Conservation (phyloP, 2,888 invertebrate species). For the Zaprionus obscuricornis region DNA sequence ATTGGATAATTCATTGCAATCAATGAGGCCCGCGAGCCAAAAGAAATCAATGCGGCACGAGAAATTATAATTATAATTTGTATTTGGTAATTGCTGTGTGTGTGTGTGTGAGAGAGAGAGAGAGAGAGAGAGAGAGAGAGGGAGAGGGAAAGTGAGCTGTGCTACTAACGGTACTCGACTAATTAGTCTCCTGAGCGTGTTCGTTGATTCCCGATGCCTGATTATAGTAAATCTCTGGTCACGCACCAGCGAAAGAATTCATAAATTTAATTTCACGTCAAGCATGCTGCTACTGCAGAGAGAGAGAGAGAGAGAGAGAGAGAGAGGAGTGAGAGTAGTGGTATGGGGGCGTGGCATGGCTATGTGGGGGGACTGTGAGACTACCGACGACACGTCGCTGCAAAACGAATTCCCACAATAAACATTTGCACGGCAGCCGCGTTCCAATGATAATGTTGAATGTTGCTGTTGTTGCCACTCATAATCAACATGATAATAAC, state of each 20-base stretch:
- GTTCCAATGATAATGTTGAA: constrained; percentile 57
- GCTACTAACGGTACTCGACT: constrained; percentile 48
- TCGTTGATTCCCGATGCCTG: constrained; percentile 74
- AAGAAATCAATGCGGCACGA: constrained; percentile 59
- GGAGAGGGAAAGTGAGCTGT: constrained; percentile 1
- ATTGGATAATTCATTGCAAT: constrained; percentile 48
- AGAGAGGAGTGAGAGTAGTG: background rate
- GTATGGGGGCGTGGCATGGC: background rate
- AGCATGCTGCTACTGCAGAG: background rate
- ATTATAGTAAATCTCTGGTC: constrained; percentile 78
- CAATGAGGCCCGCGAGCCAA: constrained; percentile 36
- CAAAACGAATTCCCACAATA: constrained; percentile 72
- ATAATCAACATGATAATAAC: constrained; percentile 18
- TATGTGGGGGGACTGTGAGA: constrained; percentile 3
- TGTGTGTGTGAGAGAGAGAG: background rate
- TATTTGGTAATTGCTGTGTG: constrained; percentile 39
- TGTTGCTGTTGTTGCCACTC: constrained; percentile 5
- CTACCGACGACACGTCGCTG: constrained; percentile 54
- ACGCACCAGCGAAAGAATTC: constrained; percentile 76
- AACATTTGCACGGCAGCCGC: constrained; percentile 70
- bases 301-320: background rate
- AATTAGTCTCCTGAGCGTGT: constrained; percentile 77
- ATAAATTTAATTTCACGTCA: constrained; percentile 73
- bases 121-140: background rate
- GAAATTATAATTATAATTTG: constrained; percentile 72